Evolutionary conservation across 2,113 vertebrate genomes (phyloP).

Genomic region (Mustela lutreola): DNA sequence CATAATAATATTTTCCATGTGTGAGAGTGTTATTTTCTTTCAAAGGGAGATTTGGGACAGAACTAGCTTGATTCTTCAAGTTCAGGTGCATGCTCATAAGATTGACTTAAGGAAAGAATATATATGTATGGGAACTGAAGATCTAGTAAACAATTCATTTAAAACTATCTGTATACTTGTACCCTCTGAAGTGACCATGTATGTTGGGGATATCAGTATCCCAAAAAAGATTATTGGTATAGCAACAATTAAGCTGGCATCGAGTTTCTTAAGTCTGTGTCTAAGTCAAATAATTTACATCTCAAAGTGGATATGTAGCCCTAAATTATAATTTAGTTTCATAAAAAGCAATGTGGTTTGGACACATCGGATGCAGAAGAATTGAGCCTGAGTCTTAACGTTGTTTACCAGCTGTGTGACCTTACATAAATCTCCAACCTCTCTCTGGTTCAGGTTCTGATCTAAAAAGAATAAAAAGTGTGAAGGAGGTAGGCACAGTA

Average conservation of each 20-base stretch:
- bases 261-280: background rate
- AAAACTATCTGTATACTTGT: background rate
- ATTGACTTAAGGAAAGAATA: background rate
- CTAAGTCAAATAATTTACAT: background rate
- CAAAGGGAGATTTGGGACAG: background rate
- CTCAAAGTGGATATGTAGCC: background rate
- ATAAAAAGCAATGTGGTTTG: background rate
- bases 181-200: background rate
- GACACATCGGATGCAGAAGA: background rate
- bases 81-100: background rate
- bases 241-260: background rate
- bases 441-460: background rate
- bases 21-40: background rate
- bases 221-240: background rate
- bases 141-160: background rate
- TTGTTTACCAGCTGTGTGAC: background rate
- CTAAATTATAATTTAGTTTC: background rate
- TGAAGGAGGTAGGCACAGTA: background rate
- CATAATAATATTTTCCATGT: background rate
- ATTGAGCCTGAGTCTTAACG: background rate
- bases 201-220: background rate
- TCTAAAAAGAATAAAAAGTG: background rate
- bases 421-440: background rate
- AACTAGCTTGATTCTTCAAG: background rate
- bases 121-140: background rate